Evolutionary conservation across 2,113 vertebrate genomes (phyloP).

Genomic region (Daboia siamensis): DNA sequence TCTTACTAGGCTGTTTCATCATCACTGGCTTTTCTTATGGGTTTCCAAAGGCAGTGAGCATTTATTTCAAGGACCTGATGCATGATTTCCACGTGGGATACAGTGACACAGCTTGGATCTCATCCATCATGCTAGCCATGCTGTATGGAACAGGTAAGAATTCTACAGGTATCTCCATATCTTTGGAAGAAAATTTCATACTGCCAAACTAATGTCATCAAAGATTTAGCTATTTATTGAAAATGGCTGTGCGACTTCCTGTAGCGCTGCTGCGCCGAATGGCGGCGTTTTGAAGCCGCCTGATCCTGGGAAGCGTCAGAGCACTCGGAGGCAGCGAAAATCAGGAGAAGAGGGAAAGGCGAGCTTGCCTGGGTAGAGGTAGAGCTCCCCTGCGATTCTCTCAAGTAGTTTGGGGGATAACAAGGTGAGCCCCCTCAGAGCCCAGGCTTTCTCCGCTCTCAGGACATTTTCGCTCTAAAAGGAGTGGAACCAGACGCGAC

Average conservation of each 20-base stretch:
- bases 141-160: constrained; percentile 73
- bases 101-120: constrained; percentile 80
- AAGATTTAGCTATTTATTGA: neutral
- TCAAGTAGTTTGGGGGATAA: too few relatives aligned
- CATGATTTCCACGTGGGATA: constrained; percentile 74
- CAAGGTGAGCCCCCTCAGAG: too few relatives aligned
- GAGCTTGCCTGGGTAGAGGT: too few relatives aligned
- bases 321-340: too few relatives aligned
- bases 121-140: constrained; percentile 80
- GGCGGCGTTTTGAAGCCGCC: too few relatives aligned
- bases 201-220: neutral
- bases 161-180: neutral
- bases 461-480: too few relatives aligned
- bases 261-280: too few relatives aligned
- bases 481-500: too few relatives aligned
- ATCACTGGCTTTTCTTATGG: constrained; percentile 78
- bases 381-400: too few relatives aligned
- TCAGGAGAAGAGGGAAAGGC: too few relatives aligned
- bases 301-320: too few relatives aligned
- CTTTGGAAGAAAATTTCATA: neutral
- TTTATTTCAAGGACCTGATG: constrained; percentile 79
- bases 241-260: neutral
- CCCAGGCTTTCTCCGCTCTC: too few relatives aligned
- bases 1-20: constrained; percentile 74
- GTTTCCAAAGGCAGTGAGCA: constrained; percentile 78